phyloP scores from a whole-genome alignment of 2,797 vertebrate species.

The Tenualosa ilisha region DNA sequence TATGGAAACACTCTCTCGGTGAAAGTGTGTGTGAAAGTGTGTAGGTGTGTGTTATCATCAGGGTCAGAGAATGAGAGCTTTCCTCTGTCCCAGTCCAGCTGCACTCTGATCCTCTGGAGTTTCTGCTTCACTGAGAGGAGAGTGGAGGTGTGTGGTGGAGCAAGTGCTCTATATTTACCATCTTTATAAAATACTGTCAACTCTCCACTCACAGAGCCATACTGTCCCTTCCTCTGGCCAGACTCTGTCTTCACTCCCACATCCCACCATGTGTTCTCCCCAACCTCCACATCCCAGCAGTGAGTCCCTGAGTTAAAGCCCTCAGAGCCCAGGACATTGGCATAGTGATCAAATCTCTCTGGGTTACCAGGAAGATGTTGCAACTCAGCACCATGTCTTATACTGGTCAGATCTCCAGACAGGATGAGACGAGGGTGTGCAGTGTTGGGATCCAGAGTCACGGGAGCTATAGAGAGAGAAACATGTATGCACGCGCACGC shows the following conservation, averaged over 20 bases:
- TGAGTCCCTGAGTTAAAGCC: conserved; percentile 14
- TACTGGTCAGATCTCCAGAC: conserved; percentile 3
- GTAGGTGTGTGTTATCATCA: not conserved
- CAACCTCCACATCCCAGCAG: conserved; percentile 20
- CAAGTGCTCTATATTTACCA: not conserved
- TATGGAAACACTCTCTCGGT: not conserved
- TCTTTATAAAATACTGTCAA: not conserved
- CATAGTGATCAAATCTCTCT: conserved; percentile 1
- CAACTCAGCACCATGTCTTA: not conserved
- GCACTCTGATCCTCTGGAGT: too few relatives aligned
- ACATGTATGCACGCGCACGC: too few relatives aligned
- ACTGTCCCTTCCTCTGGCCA: not conserved
- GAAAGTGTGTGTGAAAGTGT: not conserved
- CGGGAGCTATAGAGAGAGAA: too few relatives aligned
- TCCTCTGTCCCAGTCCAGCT: too few relatives aligned
- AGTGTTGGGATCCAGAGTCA: too few relatives aligned
- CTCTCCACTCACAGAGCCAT: not conserved
- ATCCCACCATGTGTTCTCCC: not conserved
- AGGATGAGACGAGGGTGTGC: too few relatives aligned
- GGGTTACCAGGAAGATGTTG: not conserved
- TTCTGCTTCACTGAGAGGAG: too few relatives aligned
- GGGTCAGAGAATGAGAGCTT: too few relatives aligned
- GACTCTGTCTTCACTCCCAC: not conserved
- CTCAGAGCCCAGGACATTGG: conserved; percentile 4
- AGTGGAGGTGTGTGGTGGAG: not conserved